Evolutionary conservation across 2,888 invertebrate species (phyloP), one percentile per base, ranked within the genome.

Genomic region (Furcula furcula): DNA sequence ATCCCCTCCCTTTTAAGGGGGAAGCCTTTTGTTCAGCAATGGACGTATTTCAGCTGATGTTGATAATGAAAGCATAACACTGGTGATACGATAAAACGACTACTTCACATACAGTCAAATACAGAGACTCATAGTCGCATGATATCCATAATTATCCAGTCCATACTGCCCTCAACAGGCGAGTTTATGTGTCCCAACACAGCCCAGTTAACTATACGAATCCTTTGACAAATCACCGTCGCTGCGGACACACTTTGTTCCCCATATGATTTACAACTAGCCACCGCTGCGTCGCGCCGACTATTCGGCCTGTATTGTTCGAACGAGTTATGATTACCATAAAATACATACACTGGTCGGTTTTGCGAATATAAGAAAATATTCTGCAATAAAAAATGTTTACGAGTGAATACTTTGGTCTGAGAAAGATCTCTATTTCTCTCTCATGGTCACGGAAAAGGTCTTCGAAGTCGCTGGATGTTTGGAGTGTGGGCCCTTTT

Each of bases 251-350:
- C 52, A 61, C 61, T 61, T 61, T 61, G 64, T 61, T 57, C 46
- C 29, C 39, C 26, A 43, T 48, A 46, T 62, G 64, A 62, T 62
- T 63, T 63, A 62, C 56, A 34, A 31, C 21, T 5, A 34, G 42
- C 47, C 46, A 38, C 25, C 34, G 16, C 4, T 4, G 16, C 16
- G 16, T 13, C 38, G 44, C 53, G 46, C 57, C 42, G 48, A 57
- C 55, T 57, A 55, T 55, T 56, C 43, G 46, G 45, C 40, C 38
- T 46, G 51, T 51, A 60, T 62, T 62, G 64, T 63, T 51, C 46
- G 29, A 31, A 32, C 37, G 45, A 62, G 58, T 58, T 62, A 62
- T 56, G 64, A 60, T 63, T 63, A 63, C 64, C 62, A 62, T 62
- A 62, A 62, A 62, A 62, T 43, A 57, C 58, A 55, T 54, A 54